phyloP scores from a whole-genome alignment of 1,140 invertebrate species.

The Ephestia elutella region DNA sequence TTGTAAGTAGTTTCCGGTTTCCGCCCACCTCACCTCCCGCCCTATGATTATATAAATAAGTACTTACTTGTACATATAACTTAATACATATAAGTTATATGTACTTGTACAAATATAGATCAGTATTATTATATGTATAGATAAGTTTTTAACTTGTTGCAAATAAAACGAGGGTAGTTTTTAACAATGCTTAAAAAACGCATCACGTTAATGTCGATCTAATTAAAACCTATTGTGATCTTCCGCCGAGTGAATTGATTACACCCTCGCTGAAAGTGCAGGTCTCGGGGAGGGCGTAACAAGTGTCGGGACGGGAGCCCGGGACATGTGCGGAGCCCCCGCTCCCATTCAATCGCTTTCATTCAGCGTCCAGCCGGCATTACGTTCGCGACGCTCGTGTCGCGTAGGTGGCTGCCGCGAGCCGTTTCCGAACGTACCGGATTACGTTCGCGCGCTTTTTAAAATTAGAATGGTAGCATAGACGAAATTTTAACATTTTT shows the following conservation, averaged over 20 bases:
- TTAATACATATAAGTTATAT: too few species aligned
- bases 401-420: constrained; percentile 30
- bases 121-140: too few species aligned
- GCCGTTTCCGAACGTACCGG: constrained; percentile 2
- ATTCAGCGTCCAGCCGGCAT: constrained; percentile 35
- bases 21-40: too few species aligned
- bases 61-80: too few species aligned
- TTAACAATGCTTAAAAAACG: constrained; percentile 17
- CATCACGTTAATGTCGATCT: constrained; percentile 22
- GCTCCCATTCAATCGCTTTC: constrained; percentile 25
- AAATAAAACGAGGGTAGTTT: constrained; percentile 9
- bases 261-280: constrained; percentile 51
- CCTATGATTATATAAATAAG: too few species aligned
- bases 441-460: constrained; percentile 37
- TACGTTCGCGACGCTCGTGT: constrained; percentile 23
- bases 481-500: constrained; percentile 5
- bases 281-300: constrained; percentile 57
- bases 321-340: constrained; percentile 42
- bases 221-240: constrained; percentile 39
- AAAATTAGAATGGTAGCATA: neutral
- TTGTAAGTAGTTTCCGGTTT: too few species aligned
- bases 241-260: constrained; percentile 41
- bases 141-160: neutral
- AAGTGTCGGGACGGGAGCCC: constrained; percentile 46
- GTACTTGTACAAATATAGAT: too few species aligned